Base-by-base conservation (phyloP, 2,113 vertebrate genomes). In the Albula glossodonta region DNA sequence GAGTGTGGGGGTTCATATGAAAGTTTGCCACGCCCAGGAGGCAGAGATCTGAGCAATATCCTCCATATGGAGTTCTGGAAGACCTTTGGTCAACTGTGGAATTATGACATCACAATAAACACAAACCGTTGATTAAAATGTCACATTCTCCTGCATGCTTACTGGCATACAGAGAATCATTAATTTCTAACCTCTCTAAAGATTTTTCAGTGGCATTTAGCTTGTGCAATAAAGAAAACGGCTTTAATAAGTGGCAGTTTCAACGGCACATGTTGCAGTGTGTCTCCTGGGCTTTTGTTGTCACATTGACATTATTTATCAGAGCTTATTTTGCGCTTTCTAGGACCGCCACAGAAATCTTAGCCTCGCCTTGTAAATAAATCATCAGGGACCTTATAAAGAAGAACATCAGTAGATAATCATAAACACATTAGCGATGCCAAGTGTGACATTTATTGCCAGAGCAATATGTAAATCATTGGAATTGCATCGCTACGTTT, bases 381-480 rank as follows among this genome's bases (percentile, higher is more conserved):
- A 88, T 87, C 84, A 89, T 79, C 31, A 70, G 80, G 63, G 83
- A 83, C 49, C 57, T 50, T 83, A 87, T 85, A 89, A 87, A 80
- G 66, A 56, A 48, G 60, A 88, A 89, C 52, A 88, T 87, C 86
- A 86, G 84, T 52, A 85, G 78, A 87, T 86, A 88, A 86, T 80
- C 84, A 84, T 83, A 81, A 87, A 88, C 86, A 89, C 81, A 88
- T 90, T 86, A 87, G 86, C 12, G 60, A 86, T 85, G 53, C 84
- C 83, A 87, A 87, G 78, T 63, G 82, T 87, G 85, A 86, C 88
- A 88, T 85, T 86, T 85, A 81, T 84, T 87, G 88, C 83, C 81
- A 4, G 51, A 81, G 80, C 82, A 63, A 52, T 41, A 82, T 88
- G 86, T 78, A 84, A 85, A 90, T 88, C 80, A 86, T 86, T 48